phyloP scores from a whole-genome alignment of 2,888 invertebrate genomes.

The Dione vanillae region DNA sequence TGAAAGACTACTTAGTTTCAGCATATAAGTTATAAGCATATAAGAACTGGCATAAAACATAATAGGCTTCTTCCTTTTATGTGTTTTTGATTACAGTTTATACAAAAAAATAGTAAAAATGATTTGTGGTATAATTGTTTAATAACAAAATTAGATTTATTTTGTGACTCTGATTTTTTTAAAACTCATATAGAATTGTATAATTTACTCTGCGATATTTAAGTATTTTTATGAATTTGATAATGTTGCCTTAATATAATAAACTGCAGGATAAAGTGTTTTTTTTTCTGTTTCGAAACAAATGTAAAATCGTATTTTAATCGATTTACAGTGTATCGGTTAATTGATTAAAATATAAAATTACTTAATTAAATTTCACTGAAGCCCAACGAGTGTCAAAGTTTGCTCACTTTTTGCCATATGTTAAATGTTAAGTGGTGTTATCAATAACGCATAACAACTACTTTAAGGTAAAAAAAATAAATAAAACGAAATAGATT shows the following conservation, averaged over 20 bases:
- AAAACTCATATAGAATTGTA: too few species aligned
- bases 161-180: too few species aligned
- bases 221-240: background rate
- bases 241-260: background rate
- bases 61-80: background rate
- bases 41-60: background rate
- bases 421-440: too few species aligned
- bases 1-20: background rate
- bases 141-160: background rate
- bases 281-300: too few species aligned
- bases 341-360: conserved; percentile 30
- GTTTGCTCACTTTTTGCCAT: conserved; percentile 15
- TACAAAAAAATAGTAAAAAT: background rate
- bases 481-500: too few species aligned
- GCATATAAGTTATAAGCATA: background rate
- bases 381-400: conserved; percentile 29
- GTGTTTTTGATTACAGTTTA: background rate
- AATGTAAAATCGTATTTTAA: too few species aligned
- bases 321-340: too few species aligned
- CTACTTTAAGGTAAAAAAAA: background rate
- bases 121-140: background rate
- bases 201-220: too few species aligned
- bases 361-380: conserved; percentile 29
- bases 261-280: too few species aligned
- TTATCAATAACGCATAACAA: conserved; percentile 4